Conservation (phyloP, 2,113 vertebrate species). For the Rhipidura dahli region DNA sequence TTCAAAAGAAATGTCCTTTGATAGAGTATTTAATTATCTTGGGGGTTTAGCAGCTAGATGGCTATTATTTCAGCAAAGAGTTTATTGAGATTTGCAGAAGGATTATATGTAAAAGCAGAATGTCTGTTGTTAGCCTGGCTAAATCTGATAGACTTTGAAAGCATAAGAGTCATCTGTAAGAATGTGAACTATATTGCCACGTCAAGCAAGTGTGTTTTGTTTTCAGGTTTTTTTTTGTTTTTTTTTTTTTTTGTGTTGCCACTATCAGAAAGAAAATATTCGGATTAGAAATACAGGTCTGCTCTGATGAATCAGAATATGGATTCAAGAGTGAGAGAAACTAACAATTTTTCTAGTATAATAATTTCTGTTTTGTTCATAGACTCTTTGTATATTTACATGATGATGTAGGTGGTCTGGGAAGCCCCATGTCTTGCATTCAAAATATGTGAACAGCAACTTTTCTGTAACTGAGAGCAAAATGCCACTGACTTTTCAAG, state of each 20-base stretch:
- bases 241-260: background rate
- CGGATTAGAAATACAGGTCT: background rate
- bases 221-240: background rate
- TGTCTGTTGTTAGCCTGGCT: background rate
- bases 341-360: background rate
- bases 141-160: background rate
- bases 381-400: background rate
- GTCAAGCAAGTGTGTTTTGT: background rate
- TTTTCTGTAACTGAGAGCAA: background rate
- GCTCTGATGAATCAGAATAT: background rate
- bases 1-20: conserved; percentile 18
- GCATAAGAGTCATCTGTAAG: background rate
- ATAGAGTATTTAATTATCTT: conserved; percentile 30
- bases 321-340: background rate
- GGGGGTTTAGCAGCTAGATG: background rate
- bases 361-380: background rate
- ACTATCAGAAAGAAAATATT: background rate
- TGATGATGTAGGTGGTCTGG: background rate
- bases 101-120: background rate
- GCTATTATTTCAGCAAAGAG: conserved; percentile 24
- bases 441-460: background rate
- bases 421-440: background rate
- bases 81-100: conserved; percentile 22
- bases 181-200: background rate
- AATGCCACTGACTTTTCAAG: background rate